Base-by-base conservation (phyloP, 1,140 invertebrate species). In the Lerema accius region DNA sequence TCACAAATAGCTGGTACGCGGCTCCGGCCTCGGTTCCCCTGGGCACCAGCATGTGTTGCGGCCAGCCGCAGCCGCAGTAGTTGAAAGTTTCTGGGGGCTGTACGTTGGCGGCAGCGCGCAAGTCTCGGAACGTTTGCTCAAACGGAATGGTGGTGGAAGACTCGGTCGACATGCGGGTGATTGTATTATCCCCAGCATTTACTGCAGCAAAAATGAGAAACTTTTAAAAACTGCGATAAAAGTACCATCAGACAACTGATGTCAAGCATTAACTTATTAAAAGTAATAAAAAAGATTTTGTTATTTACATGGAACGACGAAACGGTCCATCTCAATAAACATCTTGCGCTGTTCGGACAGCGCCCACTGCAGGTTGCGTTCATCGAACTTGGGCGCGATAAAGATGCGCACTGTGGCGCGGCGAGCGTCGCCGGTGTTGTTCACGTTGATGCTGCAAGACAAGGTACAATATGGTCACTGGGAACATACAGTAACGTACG, bases 51-150 rank as follows among this genome's bases (percentile, higher is more conserved):
- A 97, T 94, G 76, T 97, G 96, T 42, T 96, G 94, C 0, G 96
- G 96, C 96, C 96, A 97, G 37, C 96, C 96, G 77, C 96, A 97
- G 19, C 96, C 96, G 85, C 96, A 97, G 92, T 94, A 96, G 79
- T 95, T 95, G 88, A 94, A 95, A 86, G 37, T 92, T 86, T 1
- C 91, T 84, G 1, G 89, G 58, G 0, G 87, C 0, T 74, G 73
- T 1, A 86, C 76, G 40, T 89, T 75, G 1, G 92, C 89, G 65
- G 92, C 93, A 1, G 80, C 75, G 0, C 93, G 93, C 50, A 95
- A 78, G 76, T 94, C 93, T 15, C 94, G 92, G 93, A 95, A 95
- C 0, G 94, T 94, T 14, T 94, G 91, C 74, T 95, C 94, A 63
- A 94, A 95, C 0, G 95, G 94, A 64, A 96, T 95, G 0, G 95